These are phyloP conservation scores for Abrostola triplasia DNA, from an alignment of 2,888 invertebrate genomes.

Conservation along the genomic window DNA sequence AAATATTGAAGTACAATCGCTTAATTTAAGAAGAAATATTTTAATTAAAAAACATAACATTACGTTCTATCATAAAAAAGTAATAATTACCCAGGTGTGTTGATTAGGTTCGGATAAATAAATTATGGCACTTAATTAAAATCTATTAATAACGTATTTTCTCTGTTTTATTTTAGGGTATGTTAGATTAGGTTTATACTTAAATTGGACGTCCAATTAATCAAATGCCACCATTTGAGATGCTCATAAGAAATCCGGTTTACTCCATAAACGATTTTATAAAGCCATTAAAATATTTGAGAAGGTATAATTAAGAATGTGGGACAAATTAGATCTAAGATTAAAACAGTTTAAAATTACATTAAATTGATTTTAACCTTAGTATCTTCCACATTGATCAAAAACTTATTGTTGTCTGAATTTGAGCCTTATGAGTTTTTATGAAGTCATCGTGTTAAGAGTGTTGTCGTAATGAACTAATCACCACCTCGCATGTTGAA, in stretches of 20 bases:
- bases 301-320: constrained; percentile 40
- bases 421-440: too few relatives aligned
- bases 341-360: constrained; percentile 14
- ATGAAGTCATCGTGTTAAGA: too few relatives aligned
- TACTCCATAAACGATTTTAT: constrained; percentile 39
- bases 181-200: constrained; percentile 33
- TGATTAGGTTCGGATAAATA: too few relatives aligned
- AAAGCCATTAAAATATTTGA: constrained; percentile 47
- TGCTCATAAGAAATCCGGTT: constrained; percentile 29
- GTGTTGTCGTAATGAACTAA: too few relatives aligned
- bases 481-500: neutral
- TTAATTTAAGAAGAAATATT: too few relatives aligned
- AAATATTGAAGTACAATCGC: too few relatives aligned
- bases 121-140: too few relatives aligned
- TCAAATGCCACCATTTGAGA: constrained; percentile 30
- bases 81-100: too few relatives aligned
- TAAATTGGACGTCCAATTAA: constrained; percentile 33
- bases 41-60: too few relatives aligned
- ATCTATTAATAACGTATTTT: too few relatives aligned
- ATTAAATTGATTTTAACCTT: constrained; percentile 12
- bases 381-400: constrained; percentile 6
- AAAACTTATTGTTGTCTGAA: constrained; percentile 5
- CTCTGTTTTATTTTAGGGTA: constrained; percentile 1
- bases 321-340: constrained; percentile 19
- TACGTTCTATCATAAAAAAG: too few relatives aligned